phyloP scores from a whole-genome alignment of 2,797 vertebrate genomes.

The Microctenopoma steveboyesi region DNA sequence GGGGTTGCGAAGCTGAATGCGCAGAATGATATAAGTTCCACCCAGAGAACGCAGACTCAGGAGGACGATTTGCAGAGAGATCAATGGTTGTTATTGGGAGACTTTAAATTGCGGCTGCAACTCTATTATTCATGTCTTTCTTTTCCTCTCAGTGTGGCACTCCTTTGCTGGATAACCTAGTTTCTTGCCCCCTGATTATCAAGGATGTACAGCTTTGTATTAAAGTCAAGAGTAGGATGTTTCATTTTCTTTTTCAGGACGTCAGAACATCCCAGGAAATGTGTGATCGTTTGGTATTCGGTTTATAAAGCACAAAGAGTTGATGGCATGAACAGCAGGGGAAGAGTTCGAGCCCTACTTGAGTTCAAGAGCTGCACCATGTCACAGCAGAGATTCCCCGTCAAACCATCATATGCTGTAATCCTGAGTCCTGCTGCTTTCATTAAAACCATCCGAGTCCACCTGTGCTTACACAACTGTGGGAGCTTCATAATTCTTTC shows the following conservation, averaged over 20 bases:
- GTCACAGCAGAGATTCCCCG: slow-evolving; percentile 26
- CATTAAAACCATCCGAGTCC: slow-evolving; percentile 18
- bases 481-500: slow-evolving; percentile 12
- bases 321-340: slow-evolving; percentile 32
- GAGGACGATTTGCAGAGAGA: slow-evolving; percentile 66
- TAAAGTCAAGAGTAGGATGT: slow-evolving; percentile 45
- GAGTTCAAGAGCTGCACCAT: slow-evolving; percentile 11
- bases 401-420: slow-evolving; percentile 25
- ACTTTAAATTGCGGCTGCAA: slow-evolving; percentile 56
- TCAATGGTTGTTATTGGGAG: slow-evolving; percentile 78
- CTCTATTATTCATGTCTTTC: slow-evolving; percentile 68
- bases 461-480: slow-evolving; percentile 36
- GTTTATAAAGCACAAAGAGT: slow-evolving; percentile 31
- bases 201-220: slow-evolving; percentile 54
- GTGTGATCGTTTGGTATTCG: slow-evolving; percentile 59
- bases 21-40: slow-evolving; percentile 70
- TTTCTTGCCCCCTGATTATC: slow-evolving; percentile 70
- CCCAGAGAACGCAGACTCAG: slow-evolving; percentile 65
- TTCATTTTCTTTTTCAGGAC: slow-evolving; percentile 50
- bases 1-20: slow-evolving; percentile 73
- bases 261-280: slow-evolving; percentile 51
- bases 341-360: slow-evolving; percentile 35
- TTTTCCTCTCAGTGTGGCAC: slow-evolving; percentile 49
- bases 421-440: slow-evolving; percentile 33
- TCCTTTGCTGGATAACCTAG: slow-evolving; percentile 77